Conservation (phyloP, 2,888 invertebrate genomes). For the Agrypnus murinus region DNA sequence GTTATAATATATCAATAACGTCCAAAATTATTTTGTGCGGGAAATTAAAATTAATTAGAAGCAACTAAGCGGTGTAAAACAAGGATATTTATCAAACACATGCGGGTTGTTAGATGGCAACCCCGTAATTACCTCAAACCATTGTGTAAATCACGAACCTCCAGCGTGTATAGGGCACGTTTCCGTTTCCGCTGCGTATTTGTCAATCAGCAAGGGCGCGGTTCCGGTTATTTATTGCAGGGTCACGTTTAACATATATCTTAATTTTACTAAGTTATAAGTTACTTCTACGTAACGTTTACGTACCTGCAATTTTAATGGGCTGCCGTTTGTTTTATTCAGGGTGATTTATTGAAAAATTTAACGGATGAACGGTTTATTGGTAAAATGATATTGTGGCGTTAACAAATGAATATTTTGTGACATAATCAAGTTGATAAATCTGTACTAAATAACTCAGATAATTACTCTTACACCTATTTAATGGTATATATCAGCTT, state of each 20-base stretch:
- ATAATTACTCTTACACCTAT: too few relatives aligned
- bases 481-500: too few relatives aligned
- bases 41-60: conserved; percentile 30
- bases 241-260: conserved; percentile 26
- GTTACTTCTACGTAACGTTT: background rate
- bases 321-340: background rate
- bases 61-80: conserved; percentile 9
- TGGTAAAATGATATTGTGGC: too few relatives aligned
- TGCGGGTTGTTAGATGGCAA: conserved; percentile 37
- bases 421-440: too few relatives aligned
- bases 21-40: conserved; percentile 11
- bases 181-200: conserved; percentile 43
- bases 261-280: conserved; percentile 32
- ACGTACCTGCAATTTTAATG: background rate
- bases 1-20: background rate
- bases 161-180: conserved; percentile 29
- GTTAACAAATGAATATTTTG: too few relatives aligned
- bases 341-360: conserved; percentile 8
- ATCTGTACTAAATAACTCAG: too few relatives aligned
- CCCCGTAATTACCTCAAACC: conserved; percentile 37
- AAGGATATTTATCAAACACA: conserved; percentile 38
- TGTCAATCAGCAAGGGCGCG: conserved; percentile 39
- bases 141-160: conserved; percentile 42
- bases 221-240: conserved; percentile 26
- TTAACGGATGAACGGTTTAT: conserved; percentile 2